Evolutionary conservation across 1,140 invertebrate species (phyloP).

Genomic region (Meloidogyne hapla): DNA sequence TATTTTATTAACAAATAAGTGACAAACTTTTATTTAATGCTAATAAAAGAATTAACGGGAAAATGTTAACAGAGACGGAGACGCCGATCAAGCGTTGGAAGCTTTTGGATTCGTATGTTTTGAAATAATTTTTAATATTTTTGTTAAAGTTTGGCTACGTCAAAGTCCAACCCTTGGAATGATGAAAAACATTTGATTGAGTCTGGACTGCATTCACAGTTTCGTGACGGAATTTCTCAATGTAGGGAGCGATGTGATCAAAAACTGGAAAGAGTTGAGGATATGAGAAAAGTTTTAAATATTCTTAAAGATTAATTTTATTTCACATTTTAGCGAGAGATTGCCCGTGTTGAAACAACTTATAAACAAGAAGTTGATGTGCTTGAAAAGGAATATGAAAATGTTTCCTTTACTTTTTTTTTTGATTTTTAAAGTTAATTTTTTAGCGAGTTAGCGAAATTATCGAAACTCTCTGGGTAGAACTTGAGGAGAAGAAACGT

Average conservation of each 20-base stretch:
- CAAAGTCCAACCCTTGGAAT: neutral
- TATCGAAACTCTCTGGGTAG: slow-evolving; percentile 35
- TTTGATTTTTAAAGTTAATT: neutral
- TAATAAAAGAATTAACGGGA: neutral
- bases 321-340: slow-evolving; percentile 12
- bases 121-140: neutral
- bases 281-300: neutral
- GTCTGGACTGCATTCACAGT: neutral
- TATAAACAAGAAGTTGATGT: neutral
- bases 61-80: neutral
- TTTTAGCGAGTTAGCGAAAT: slow-evolving; percentile 28
- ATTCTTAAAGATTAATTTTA: neutral
- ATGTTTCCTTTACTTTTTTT: neutral
- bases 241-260: neutral
- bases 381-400: slow-evolving; percentile 26
- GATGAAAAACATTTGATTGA: neutral
- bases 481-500: slow-evolving; percentile 35
- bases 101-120: neutral
- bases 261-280: neutral
- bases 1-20: too few species aligned
- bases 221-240: neutral
- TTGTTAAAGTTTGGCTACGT: neutral
- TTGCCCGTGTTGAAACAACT: neutral
- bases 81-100: neutral
- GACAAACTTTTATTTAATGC: too few species aligned